These are phyloP conservation scores for Protonibea diacanthus DNA, from an alignment of 2,797 vertebrate species.

Conservation along the genomic window DNA sequence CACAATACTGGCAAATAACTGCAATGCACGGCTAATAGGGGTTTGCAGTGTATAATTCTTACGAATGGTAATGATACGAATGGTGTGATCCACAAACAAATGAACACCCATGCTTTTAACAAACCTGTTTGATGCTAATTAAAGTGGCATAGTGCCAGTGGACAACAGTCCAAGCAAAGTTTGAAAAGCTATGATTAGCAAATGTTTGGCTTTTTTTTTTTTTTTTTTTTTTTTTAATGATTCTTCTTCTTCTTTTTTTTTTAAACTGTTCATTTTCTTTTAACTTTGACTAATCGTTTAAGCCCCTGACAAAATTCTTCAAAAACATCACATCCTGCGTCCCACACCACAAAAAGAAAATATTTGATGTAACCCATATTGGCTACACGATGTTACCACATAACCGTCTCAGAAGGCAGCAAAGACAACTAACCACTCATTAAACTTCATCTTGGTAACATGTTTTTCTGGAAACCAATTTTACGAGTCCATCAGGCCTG, in stretches of 20 bases:
- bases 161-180: background rate
- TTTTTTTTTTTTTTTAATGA: background rate
- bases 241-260: too few species aligned
- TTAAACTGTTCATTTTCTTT: background rate
- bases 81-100: background rate
- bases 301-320: background rate
- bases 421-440: conserved; percentile 29
- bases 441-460: conserved; percentile 30
- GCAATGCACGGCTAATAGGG: background rate
- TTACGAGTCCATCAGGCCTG: conserved; percentile 10
- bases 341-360: background rate
- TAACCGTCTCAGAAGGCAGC: conserved; percentile 1
- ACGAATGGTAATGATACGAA: background rate
- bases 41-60: background rate
- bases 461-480: conserved; percentile 28
- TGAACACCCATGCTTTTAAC: background rate
- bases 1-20: background rate
- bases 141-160: background rate
- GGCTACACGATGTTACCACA: conserved; percentile 9
- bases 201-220: background rate
- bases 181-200: background rate
- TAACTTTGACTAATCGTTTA: background rate
- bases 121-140: background rate
- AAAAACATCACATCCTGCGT: background rate
- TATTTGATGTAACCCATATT: background rate